A percentile compares a stretch with the other conserved stretches of the same genome.
Conservation (phyloP, 1,140 invertebrate species). For the Drosophila miranda region DNA sequence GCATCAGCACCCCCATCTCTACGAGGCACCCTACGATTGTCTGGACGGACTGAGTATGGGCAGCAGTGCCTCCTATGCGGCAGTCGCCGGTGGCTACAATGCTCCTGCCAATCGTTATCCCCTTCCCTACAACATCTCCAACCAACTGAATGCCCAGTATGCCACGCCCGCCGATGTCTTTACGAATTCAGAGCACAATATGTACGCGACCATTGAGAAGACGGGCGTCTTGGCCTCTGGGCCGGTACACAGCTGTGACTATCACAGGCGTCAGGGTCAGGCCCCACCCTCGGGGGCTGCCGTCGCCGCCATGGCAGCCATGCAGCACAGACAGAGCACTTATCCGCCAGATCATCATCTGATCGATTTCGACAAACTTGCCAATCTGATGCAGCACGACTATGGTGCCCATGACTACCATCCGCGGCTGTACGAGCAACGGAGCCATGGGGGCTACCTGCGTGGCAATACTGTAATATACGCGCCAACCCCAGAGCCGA, state of each 20-base stretch:
- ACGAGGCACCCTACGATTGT: constrained; percentile 75
- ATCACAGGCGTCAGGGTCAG: constrained; percentile 38
- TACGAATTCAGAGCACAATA: constrained; percentile 42
- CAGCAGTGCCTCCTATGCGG: constrained; percentile 74
- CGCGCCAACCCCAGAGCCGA: constrained; percentile 8
- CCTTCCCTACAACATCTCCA: constrained; percentile 79
- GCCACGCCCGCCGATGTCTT: constrained; percentile 55
- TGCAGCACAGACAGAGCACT: constrained; percentile 70
- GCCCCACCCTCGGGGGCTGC: neutral
- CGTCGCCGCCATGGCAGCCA: constrained; percentile 12
- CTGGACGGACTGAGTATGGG: constrained; percentile 71
- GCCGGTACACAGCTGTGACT: constrained; percentile 51
- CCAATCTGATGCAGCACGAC: constrained; percentile 69
- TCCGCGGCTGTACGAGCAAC: constrained; percentile 47
- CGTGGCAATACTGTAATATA: constrained; percentile 23
- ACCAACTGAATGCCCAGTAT: constrained; percentile 72
- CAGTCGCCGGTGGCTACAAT: constrained; percentile 73
- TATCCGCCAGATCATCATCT: constrained; percentile 84
- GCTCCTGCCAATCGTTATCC: constrained; percentile 79
- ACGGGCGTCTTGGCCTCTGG: neutral
- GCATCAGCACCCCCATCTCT: constrained; percentile 58
- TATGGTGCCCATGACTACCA: constrained; percentile 60
- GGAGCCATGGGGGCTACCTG: constrained; percentile 19
- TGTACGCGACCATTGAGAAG: constrained; percentile 63
- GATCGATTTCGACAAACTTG: constrained; percentile 87